These are phyloP conservation scores for Indicator indicator DNA, from an alignment of 2,113 vertebrate species.

Conservation along the genomic window DNA sequence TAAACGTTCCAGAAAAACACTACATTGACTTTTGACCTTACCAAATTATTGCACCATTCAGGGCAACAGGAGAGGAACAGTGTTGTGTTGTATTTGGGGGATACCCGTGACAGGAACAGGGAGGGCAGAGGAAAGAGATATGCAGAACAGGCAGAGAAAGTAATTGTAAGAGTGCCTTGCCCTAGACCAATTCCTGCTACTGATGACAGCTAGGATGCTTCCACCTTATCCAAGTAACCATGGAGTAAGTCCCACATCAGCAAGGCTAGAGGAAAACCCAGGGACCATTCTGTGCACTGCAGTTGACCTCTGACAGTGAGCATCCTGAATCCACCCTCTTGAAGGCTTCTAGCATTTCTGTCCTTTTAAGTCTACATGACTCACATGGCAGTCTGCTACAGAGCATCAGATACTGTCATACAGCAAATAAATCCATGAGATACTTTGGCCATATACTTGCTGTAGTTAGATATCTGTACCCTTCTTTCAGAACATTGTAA, in stretches of 20 bases:
- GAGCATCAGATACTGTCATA: background rate
- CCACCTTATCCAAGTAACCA: background rate
- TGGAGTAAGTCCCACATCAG: background rate
- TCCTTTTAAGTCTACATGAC: background rate
- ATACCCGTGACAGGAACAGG: background rate
- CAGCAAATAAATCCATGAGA: background rate
- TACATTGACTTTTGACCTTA: background rate
- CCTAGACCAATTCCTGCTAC: background rate
- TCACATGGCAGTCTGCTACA: background rate
- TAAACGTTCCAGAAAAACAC: background rate
- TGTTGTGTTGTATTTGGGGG: background rate
- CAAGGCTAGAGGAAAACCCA: background rate
- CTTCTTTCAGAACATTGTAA: background rate
- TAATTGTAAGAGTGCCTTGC: background rate
- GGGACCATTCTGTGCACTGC: background rate
- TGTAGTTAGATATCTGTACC: background rate
- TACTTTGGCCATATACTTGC: background rate
- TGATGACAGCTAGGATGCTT: background rate
- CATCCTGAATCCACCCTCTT: background rate
- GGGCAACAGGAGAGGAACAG: background rate
- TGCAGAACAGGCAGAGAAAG: background rate
- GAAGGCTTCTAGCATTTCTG: background rate
- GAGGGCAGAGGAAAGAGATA: background rate
- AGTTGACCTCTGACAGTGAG: background rate
- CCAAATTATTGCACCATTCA: background rate